phyloP scores from a whole-genome alignment of 2,797 vertebrate genomes.

The Peromyscus nudipes region DNA sequence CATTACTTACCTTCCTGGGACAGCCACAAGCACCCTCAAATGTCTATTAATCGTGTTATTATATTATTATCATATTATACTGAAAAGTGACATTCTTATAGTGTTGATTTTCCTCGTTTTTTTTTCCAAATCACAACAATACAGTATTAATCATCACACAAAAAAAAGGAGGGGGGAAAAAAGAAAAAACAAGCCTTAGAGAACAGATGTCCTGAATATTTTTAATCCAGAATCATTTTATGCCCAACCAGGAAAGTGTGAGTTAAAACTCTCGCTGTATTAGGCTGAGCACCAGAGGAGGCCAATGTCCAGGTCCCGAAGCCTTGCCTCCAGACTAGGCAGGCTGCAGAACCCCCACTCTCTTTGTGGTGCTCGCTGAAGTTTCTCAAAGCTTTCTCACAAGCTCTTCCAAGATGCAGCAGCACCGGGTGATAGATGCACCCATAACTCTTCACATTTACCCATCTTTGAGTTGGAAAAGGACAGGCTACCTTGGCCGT shows the following conservation, averaged over 20 bases:
- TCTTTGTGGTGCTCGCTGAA: background rate
- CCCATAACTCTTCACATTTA: background rate
- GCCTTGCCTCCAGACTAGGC: background rate
- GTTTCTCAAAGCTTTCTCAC: background rate
- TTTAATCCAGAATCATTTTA: constrained; percentile 19
- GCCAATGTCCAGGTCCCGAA: background rate
- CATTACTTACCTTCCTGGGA: background rate
- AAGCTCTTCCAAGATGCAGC: background rate
- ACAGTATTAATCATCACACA: background rate
- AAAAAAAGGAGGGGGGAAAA: too few species aligned
- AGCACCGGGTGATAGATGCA: background rate
- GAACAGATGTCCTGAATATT: background rate
- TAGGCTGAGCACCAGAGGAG: background rate
- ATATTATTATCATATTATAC: background rate
- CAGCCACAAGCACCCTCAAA: constrained; percentile 7
- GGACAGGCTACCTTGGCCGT: constrained; percentile 37
- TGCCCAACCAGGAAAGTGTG: background rate
- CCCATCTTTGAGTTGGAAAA: constrained; percentile 35
- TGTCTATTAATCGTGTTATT: background rate
- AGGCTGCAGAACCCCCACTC: background rate
- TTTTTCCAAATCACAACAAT: constrained; percentile 50
- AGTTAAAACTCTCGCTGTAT: background rate
- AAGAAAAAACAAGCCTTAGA: background rate
- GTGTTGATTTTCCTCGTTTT: constrained; percentile 39
- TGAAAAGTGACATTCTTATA: background rate